A percentile compares a stretch with the other conserved stretches of the same genome.
Conservation (phyloP, 2,888 invertebrate genomes). For the Tridacna crocea region DNA sequence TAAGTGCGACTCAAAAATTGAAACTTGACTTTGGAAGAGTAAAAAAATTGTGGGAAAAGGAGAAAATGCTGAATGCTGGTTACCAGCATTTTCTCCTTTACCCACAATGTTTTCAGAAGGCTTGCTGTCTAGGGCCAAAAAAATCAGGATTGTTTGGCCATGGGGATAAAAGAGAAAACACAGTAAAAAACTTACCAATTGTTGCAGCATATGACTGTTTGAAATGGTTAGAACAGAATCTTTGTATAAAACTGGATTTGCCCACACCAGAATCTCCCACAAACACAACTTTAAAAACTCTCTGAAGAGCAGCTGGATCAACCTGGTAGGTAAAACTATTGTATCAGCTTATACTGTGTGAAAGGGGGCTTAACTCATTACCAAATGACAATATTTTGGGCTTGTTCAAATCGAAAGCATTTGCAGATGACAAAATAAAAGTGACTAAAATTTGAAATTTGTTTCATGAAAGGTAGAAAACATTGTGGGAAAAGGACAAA, state of each 20-base stretch:
- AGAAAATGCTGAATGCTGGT: too few species aligned
- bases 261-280: slow-evolving; percentile 96
- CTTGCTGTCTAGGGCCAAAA: background rate
- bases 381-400: too few species aligned
- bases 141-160: background rate
- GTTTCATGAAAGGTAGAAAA: too few species aligned
- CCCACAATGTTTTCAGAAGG: background rate
- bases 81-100: background rate
- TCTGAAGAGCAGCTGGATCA: slow-evolving; percentile 59
- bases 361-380: too few species aligned
- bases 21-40: too few species aligned
- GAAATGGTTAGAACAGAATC: slow-evolving; percentile 97
- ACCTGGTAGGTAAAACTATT: background rate
- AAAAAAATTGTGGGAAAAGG: too few species aligned
- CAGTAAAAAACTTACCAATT: slow-evolving; percentile 88
- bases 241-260: slow-evolving; percentile 97
- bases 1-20: too few species aligned
- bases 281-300: slow-evolving; percentile 86
- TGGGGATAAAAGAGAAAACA: background rate
- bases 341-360: too few species aligned
- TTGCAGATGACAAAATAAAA: too few species aligned
- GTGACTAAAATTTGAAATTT: too few species aligned
- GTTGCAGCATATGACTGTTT: slow-evolving; percentile 95
- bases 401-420: too few species aligned
- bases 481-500: too few species aligned